Evolutionary conservation across 2,888 invertebrate genomes (phyloP).

Genomic region (Diplazon laetatorius): DNA sequence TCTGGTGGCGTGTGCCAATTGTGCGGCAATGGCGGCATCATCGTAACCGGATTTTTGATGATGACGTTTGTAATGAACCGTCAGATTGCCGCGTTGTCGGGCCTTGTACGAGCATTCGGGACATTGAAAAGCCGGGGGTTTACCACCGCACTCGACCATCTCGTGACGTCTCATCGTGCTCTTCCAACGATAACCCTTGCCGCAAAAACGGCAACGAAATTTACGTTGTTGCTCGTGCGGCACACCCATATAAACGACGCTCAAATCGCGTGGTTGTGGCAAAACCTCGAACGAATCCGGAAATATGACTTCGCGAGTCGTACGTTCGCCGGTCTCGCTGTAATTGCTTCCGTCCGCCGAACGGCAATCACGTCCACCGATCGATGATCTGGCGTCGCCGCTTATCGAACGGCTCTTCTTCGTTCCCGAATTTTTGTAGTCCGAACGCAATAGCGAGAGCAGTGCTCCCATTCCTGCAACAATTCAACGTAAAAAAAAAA

Average conservation of each 20-base stretch:
- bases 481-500: constrained; percentile 71
- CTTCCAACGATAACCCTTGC: constrained; percentile 94
- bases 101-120: constrained; percentile 91
- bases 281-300: constrained; percentile 81
- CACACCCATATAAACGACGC: constrained; percentile 82
- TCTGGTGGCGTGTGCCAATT: constrained; percentile 59
- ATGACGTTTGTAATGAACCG: constrained; percentile 92
- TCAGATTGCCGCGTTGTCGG: constrained; percentile 91
- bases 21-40: constrained; percentile 68
- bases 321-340: constrained; percentile 70
- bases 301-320: constrained; percentile 78
- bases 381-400: constrained; percentile 66
- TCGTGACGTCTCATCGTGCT: constrained; percentile 92
- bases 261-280: constrained; percentile 80
- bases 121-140: constrained; percentile 92
- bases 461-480: constrained; percentile 81
- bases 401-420: constrained; percentile 68
- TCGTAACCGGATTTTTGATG: constrained; percentile 83
- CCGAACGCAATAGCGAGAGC: constrained; percentile 78
- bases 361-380: constrained; percentile 66
- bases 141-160: constrained; percentile 93
- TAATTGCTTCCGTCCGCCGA: constrained; percentile 66
- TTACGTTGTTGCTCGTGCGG: constrained; percentile 85
- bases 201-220: constrained; percentile 92
- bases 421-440: constrained; percentile 72